These are phyloP conservation scores for Urocolius indicus DNA, from an alignment of 2,113 vertebrate genomes.

Conservation along the genomic window DNA sequence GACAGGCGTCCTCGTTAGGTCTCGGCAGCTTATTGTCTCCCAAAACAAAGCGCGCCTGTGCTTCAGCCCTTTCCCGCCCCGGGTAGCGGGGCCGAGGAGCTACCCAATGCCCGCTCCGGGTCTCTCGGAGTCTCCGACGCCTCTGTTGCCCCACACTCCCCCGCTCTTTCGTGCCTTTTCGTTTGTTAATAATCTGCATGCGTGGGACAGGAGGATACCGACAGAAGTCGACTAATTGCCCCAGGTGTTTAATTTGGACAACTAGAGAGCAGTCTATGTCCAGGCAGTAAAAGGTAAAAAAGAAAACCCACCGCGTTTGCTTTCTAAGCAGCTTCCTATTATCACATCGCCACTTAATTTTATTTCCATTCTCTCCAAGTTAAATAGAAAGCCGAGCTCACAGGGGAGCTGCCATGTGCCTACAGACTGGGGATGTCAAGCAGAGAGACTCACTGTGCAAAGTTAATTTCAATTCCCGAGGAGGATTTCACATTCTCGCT, in stretches of 20 bases:
- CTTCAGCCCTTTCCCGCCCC: constrained; percentile 16
- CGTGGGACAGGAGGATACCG: neutral
- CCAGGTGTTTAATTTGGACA: neutral
- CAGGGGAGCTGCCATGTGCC: constrained; percentile 83
- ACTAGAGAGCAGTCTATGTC: constrained; percentile 54
- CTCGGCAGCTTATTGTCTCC: constrained; percentile 72
- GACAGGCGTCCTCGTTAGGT: constrained; percentile 51
- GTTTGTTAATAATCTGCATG: neutral
- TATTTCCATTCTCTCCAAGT: constrained; percentile 85
- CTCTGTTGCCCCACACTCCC: neutral
- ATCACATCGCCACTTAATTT: constrained; percentile 80
- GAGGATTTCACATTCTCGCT: constrained; percentile 88
- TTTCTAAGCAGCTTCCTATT: constrained; percentile 77
- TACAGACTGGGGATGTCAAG: constrained; percentile 82
- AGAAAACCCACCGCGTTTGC: constrained; percentile 69
- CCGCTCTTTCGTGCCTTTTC: neutral
- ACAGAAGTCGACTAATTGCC: neutral
- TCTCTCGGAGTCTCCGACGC: neutral
- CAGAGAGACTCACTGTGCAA: constrained; percentile 84
- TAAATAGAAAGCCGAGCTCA: constrained; percentile 81
- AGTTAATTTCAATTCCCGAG: constrained; percentile 96
- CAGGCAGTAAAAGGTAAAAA: constrained; percentile 52
- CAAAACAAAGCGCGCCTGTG: constrained; percentile 72
- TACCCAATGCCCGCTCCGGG: neutral
- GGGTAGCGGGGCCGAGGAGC: neutral